These are phyloP conservation scores for Phalera bucephala DNA, from an alignment of 2,888 invertebrate genomes.

Conservation along the genomic window DNA sequence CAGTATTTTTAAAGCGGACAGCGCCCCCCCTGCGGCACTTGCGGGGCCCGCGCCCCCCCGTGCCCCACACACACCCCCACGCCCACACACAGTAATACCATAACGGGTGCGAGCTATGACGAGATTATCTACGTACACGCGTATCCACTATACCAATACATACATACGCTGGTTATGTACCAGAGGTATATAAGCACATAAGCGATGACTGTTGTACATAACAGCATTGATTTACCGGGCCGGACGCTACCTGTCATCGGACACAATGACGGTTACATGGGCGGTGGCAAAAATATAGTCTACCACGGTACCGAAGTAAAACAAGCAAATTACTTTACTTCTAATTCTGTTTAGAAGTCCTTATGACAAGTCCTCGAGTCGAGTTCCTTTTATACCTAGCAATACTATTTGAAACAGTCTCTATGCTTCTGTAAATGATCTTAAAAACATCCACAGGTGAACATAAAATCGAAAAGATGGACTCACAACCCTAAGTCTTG, in stretches of 20 bases:
- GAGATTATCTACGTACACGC: conserved; percentile 80
- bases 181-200: conserved; percentile 64
- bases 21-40: conserved; percentile 69
- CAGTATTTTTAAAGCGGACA: conserved; percentile 81
- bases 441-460: too few species aligned
- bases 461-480: too few species aligned
- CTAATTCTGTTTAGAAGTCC: too few species aligned
- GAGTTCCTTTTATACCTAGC: too few species aligned
- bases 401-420: too few species aligned
- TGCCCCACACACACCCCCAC: conserved; percentile 38
- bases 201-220: conserved; percentile 69
- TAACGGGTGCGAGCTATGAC: conserved; percentile 82
- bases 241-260: conserved; percentile 69
- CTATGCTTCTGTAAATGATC: too few species aligned
- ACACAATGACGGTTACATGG: conserved; percentile 57
- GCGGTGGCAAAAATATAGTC: conserved; percentile 59
- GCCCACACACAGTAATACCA: conserved; percentile 79
- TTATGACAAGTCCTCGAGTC: too few species aligned
- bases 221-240: conserved; percentile 74
- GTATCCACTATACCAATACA: conserved; percentile 66
- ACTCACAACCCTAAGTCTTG: too few species aligned
- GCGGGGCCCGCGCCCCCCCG: conserved; percentile 48
- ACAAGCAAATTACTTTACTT: too few species aligned
- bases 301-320: too few species aligned
- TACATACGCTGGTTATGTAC: conserved; percentile 66